Conservation (phyloP, 2,888 invertebrate species). For the Spisula subtruncata region DNA sequence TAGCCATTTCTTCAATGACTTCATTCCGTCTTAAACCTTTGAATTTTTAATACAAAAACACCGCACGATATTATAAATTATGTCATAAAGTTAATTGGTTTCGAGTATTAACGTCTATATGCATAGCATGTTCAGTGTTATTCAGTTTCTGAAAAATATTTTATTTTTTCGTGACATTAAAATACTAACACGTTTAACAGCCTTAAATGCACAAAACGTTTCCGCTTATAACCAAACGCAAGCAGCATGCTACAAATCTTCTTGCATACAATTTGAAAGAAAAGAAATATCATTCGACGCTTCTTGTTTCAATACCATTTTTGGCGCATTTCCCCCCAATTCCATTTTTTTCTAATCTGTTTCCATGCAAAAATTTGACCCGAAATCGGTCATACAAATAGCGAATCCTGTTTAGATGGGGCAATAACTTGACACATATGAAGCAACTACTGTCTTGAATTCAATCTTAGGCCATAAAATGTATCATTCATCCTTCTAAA, state of each 20-base stretch:
- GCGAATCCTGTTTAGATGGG: too few species aligned
- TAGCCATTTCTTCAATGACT: background rate
- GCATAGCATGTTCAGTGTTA: background rate
- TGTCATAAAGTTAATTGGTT: slow-evolving; percentile 23
- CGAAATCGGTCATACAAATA: background rate
- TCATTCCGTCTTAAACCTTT: background rate
- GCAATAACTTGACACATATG: too few species aligned
- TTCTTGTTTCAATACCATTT: background rate
- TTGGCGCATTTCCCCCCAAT: background rate
- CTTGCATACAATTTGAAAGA: background rate
- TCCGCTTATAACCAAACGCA: background rate
- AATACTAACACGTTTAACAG: background rate
- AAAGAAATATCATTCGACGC: background rate
- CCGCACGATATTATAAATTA: background rate
- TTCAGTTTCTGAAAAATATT: background rate
- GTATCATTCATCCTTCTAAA: too few species aligned
- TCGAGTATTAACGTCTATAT: background rate
- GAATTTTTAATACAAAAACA: background rate
- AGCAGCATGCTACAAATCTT: background rate
- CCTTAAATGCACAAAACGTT: background rate
- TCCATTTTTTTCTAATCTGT: background rate
- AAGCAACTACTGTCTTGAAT: too few species aligned
- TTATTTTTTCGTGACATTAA: slow-evolving; percentile 1
- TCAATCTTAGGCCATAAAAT: too few species aligned
- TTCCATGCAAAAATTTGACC: background rate